Base-by-base conservation (phyloP, 1,140 invertebrate genomes). In the Dinothrombium tinctorium region DNA sequence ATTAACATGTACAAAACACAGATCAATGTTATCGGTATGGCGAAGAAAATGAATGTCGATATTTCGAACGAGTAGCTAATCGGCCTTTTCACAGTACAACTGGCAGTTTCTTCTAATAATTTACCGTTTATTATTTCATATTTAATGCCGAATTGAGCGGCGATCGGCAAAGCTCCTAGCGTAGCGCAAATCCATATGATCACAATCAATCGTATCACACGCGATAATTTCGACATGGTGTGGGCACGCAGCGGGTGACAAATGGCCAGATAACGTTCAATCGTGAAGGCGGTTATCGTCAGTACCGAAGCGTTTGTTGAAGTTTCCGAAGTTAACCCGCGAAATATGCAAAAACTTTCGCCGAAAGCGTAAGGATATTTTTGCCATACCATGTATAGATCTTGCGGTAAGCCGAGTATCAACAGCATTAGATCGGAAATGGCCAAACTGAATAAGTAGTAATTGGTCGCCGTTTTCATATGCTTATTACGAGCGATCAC, bases 231-330 rank as follows among this genome's bases (percentile, higher is more conserved):
- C 0, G 76, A 78, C 64, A 83, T 74, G 2, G 75, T 81, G 53
- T 87, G 81, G 0, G 77, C 74, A 49, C 77, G 62, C 47, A 92
- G 75, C 0, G 86, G 84, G 55, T 87, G 76, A 58, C 84, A 90
- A 47, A 94, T 90, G n/a, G 83, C 86, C 17, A 92, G 69, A 56
- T 92, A 96, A 36, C 89, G 60, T 56, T 95, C 89, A 4, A 89
- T 69, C 0, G 87, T 94, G 59, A 95, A 95, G 2, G 81, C 78
- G 11, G 36, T 46, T 35, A 89, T 87, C 6, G 79, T 86, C 33
- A 94, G 63, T 0, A 94, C 77, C 1, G 86, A 89, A 0, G 86
- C 84, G 56, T 90, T 86, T 2, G 81, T 79, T 0, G 82, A 86
- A 4, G 77, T 83, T 56, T 92, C 86, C 0, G 79, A 73, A 2